These are phyloP conservation scores for Epinephelus awoara DNA, from an alignment of 2,797 vertebrate species.

Conservation along the genomic window DNA sequence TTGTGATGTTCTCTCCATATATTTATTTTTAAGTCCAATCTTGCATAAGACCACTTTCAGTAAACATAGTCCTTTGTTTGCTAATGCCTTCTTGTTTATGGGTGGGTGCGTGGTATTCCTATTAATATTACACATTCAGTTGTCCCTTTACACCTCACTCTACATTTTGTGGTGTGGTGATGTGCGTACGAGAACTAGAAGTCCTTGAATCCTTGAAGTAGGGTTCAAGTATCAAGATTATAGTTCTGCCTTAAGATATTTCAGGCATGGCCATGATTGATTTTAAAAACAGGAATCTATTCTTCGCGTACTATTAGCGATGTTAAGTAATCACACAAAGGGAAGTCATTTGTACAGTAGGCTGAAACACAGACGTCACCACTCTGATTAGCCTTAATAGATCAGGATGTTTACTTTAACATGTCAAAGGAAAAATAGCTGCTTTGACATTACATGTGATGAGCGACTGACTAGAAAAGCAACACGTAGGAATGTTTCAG, in stretches of 20 bases:
- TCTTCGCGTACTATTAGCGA: background rate
- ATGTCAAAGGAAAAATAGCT: constrained; percentile 22
- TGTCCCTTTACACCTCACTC: background rate
- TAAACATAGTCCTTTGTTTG: background rate
- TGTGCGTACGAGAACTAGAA: background rate
- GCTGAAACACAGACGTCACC: background rate
- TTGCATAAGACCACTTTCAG: too few relatives aligned
- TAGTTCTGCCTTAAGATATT: background rate
- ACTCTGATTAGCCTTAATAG: background rate
- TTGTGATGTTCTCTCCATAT: background rate
- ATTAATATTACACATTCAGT: background rate
- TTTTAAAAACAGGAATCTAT: background rate
- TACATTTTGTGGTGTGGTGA: background rate
- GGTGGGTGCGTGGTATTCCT: background rate
- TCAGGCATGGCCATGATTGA: background rate
- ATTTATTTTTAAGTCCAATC: too few relatives aligned
- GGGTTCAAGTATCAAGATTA: background rate
- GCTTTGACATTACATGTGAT: constrained; percentile 24
- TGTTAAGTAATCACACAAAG: background rate
- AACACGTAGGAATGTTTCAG: constrained; percentile 45
- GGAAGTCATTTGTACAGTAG: background rate
- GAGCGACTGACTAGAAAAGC: constrained; percentile 25
- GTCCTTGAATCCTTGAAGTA: background rate
- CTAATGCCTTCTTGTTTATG: background rate
- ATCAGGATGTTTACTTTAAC: constrained; percentile 6